Conservation (phyloP, 2,888 invertebrate species). For the Calameuta pallipes region DNA sequence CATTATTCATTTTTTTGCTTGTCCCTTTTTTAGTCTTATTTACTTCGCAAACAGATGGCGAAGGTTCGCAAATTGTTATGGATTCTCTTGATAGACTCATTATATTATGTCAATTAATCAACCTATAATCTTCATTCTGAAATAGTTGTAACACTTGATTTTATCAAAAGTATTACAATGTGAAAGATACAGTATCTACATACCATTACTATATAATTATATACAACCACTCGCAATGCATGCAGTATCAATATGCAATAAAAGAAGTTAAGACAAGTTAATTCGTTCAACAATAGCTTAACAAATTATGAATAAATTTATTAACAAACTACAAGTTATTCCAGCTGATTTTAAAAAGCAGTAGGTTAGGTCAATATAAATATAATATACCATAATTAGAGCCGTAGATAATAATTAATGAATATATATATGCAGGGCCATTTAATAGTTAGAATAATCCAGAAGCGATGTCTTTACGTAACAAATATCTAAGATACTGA, state of each 20-base stretch:
- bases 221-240: neutral
- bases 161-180: neutral
- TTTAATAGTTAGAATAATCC: neutral
- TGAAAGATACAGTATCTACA: neutral
- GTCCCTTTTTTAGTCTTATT: neutral
- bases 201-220: neutral
- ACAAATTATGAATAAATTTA: neutral
- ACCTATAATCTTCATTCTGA: neutral
- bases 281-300: neutral
- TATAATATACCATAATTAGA: neutral
- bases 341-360: neutral
- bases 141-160: neutral
- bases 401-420: neutral
- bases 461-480: neutral
- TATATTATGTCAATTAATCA: neutral
- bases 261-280: neutral
- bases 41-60: neutral
- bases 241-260: neutral
- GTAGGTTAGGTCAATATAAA: neutral
- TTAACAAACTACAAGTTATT: neutral
- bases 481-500: neutral
- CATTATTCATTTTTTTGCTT: neutral
- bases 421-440: neutral
- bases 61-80: neutral
- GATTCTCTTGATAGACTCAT: neutral